Evolutionary conservation across 2,113 vertebrate species (phyloP).

Genomic region (Python bivittatus): DNA sequence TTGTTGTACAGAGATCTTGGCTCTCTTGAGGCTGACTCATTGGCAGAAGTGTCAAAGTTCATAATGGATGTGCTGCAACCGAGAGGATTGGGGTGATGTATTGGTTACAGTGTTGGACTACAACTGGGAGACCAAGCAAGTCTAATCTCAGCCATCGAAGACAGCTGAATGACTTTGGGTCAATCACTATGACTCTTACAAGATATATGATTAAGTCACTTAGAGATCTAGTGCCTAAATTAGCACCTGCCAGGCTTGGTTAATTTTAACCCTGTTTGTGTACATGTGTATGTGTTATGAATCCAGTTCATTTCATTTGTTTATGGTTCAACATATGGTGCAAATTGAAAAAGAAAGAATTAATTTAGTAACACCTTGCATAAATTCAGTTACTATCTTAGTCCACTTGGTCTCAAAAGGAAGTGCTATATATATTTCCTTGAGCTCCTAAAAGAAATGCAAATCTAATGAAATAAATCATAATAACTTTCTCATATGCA

Average conservation of each 20-base stretch:
- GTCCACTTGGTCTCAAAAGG: background rate
- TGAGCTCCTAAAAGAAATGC: background rate
- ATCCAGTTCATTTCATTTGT: background rate
- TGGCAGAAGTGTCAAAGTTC: background rate
- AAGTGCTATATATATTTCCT: background rate
- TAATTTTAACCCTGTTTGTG: background rate
- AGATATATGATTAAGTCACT: background rate
- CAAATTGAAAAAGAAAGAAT: background rate
- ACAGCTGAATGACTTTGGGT: background rate
- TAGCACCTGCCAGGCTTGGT: background rate
- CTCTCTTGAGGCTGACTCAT: background rate
- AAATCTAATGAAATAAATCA: background rate
- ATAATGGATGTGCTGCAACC: background rate
- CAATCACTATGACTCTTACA: background rate
- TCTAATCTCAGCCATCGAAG: background rate
- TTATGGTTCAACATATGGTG: background rate
- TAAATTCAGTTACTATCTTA: background rate
- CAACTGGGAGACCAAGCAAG: background rate
- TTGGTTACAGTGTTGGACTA: background rate
- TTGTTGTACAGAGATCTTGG: background rate
- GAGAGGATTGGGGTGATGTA: background rate
- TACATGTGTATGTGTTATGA: background rate
- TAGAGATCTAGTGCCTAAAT: background rate
- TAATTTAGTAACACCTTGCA: background rate
- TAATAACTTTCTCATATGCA: background rate